Conservation (phyloP, 2,113 vertebrate species). For the Crocuta crocuta region DNA sequence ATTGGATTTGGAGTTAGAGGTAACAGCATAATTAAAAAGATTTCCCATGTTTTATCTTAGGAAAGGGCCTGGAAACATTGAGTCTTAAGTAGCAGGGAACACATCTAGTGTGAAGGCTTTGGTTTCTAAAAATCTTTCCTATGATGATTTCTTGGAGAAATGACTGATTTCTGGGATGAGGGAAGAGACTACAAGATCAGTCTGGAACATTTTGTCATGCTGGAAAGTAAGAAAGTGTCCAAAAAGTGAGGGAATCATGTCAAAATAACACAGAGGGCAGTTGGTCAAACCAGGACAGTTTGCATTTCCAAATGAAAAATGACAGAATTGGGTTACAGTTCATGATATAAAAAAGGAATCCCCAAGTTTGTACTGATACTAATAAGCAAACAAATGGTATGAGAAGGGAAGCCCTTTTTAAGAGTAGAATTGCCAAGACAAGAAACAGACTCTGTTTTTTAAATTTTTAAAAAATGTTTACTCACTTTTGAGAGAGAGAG, state of each 20-base stretch:
- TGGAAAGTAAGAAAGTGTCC: background rate
- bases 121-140: constrained; percentile 12
- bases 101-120: background rate
- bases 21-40: background rate
- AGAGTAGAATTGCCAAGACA: background rate
- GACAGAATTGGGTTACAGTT: background rate
- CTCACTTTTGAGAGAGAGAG: too few relatives aligned
- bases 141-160: background rate
- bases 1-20: background rate
- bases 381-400: background rate
- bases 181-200: background rate
- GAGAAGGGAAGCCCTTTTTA: background rate
- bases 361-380: background rate
- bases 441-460: background rate
- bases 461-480: too few relatives aligned
- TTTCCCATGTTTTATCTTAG: background rate
- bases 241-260: background rate
- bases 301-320: constrained; percentile 18
- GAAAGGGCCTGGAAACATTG: background rate
- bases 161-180: background rate
- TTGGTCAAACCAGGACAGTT: background rate
- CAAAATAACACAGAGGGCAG: background rate
- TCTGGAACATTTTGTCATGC: background rate
- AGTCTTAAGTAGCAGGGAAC: background rate
- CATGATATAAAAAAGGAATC: background rate